Percentiles rank a stretch among this genome's conserved stretches.
phyloP scores from a whole-genome alignment of 2,113 vertebrate genomes.

The Cygnus atratus region DNA sequence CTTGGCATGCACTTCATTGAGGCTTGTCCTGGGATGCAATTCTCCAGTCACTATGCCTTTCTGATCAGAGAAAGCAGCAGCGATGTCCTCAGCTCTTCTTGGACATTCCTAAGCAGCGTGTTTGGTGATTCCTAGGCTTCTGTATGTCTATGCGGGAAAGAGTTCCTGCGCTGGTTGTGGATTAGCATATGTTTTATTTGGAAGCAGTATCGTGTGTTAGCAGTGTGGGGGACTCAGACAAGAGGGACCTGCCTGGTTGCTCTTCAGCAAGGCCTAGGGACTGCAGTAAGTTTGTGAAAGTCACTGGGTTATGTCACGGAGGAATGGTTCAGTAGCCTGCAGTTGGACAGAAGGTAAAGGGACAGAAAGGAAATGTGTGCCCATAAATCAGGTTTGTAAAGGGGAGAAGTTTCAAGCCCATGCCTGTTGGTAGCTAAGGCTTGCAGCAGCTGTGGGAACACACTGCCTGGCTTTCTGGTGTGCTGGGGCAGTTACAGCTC shows the following conservation, averaged over 20 bases:
- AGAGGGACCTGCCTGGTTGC: neutral
- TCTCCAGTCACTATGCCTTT: neutral
- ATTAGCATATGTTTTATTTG: neutral
- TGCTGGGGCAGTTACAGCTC: neutral
- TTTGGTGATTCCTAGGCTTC: neutral
- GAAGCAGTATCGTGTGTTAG: neutral
- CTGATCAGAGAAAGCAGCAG: neutral
- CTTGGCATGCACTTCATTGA: neutral
- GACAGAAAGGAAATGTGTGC: neutral
- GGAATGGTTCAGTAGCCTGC: neutral
- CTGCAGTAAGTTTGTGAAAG: neutral
- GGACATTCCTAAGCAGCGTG: neutral
- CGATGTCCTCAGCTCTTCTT: neutral
- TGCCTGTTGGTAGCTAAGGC: neutral
- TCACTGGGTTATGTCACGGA: rapidly evolving
- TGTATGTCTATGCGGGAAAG: neutral
- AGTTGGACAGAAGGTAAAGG: neutral
- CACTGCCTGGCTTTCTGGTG: neutral
- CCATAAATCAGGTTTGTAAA: neutral
- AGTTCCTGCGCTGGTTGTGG: neutral
- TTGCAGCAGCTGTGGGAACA: neutral
- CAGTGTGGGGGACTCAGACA: neutral
- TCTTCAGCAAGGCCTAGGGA: neutral
- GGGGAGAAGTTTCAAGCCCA: neutral
- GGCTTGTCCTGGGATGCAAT: neutral